Percentiles rank a stretch among this genome's conserved stretches.
Conservation (phyloP, 2,113 vertebrate genomes). For the Irena cyanogastra region DNA sequence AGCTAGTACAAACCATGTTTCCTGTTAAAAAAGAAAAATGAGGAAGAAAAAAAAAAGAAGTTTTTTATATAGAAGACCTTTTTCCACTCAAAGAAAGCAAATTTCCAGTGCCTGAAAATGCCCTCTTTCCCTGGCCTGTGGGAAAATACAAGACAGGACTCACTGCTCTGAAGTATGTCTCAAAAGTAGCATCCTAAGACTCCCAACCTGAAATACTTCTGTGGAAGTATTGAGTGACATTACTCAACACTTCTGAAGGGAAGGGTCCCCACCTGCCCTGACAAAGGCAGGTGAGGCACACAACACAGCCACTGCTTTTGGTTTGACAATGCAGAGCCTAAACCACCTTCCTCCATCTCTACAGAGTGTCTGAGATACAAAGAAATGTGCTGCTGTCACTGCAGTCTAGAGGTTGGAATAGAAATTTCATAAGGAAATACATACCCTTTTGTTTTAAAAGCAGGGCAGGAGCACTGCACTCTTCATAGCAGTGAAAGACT, state of each 20-base stretch:
- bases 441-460: background rate
- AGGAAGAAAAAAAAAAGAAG: too few species aligned
- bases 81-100: background rate
- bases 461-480: background rate
- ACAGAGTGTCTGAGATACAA: background rate
- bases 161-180: background rate
- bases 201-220: background rate
- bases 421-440: background rate
- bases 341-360: background rate
- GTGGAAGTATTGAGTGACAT: background rate
- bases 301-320: background rate
- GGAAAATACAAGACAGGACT: background rate
- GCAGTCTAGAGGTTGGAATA: background rate
- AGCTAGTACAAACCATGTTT: background rate
- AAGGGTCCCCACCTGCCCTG: background rate
- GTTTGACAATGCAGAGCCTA: background rate
- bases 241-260: background rate
- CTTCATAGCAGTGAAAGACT: background rate
- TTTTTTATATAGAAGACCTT: background rate
- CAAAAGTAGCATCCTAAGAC: background rate
- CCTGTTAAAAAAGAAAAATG: background rate
- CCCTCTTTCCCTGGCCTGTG: background rate
- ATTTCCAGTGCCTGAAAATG: background rate
- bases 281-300: background rate
- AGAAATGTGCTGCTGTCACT: background rate